Evolutionary conservation across 2,113 vertebrate species (phyloP).

Genomic region (Melanerpes aurifrons): DNA sequence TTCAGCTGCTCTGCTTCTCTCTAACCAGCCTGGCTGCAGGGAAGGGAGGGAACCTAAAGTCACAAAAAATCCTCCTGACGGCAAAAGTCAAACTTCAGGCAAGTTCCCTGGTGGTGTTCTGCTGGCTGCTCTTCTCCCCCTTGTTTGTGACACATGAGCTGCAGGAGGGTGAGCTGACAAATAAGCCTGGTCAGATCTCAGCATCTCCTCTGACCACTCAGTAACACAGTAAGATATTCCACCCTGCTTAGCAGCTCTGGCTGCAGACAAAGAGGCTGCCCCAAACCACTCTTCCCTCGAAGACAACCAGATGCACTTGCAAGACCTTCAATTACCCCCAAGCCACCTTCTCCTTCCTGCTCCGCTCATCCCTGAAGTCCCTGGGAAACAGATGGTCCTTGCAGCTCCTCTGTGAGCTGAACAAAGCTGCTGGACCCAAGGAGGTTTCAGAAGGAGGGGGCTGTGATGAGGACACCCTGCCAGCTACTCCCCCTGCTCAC

Average conservation of each 20-base stretch:
- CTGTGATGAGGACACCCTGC: not conserved
- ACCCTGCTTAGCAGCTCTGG: not conserved
- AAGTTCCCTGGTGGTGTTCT: not conserved
- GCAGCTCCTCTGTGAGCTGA: not conserved
- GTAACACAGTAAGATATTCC: not conserved
- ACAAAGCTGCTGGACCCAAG: not conserved
- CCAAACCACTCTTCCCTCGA: not conserved
- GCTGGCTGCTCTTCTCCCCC: not conserved
- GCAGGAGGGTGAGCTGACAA: not conserved
- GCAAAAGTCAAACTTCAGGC: not conserved
- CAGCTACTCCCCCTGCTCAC: not conserved
- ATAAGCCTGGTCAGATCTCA: not conserved
- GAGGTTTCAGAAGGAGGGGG: not conserved
- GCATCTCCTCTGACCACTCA: not conserved
- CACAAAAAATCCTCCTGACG: not conserved
- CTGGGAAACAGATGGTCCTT: slow-evolving; percentile 44
- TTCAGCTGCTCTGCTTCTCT: not conserved
- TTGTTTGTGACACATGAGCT: not conserved
- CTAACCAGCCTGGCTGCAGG: not conserved
- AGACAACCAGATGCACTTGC: not conserved
- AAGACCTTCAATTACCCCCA: slow-evolving; percentile 7
- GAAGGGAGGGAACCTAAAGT: not conserved
- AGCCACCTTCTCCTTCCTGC: slow-evolving; percentile 11
- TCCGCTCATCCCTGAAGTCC: not conserved
- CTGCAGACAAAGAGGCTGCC: not conserved